phyloP scores from a whole-genome alignment of 1,140 invertebrate species.

The Melanaphis sacchari region DNA sequence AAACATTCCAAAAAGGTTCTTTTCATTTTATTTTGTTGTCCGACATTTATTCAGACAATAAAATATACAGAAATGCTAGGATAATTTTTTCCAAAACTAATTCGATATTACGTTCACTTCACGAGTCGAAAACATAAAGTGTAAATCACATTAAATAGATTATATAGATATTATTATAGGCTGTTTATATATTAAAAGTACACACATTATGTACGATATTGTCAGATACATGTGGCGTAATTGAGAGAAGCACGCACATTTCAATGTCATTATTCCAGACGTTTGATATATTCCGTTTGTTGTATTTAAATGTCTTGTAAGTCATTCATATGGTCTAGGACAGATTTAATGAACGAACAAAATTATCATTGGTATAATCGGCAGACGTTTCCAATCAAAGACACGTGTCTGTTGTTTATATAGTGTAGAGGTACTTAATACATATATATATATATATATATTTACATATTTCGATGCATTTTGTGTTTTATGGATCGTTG shows the following conservation, averaged over 20 bases:
- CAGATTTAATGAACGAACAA: background rate
- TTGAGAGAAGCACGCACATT: background rate
- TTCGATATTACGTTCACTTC: background rate
- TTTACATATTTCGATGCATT: background rate
- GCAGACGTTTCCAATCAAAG: background rate
- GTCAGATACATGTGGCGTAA: background rate
- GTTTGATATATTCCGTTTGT: background rate
- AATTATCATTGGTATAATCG: constrained; percentile 4
- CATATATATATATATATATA: background rate
- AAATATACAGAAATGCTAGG: background rate
- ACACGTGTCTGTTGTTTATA: background rate
- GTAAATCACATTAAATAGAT: background rate
- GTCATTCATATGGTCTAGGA: background rate
- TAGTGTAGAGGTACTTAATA: background rate
- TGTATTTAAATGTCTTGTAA: background rate
- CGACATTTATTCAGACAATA: background rate
- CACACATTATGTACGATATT: background rate
- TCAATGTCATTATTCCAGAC: background rate
- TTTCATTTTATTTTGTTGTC: background rate
- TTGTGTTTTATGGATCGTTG: background rate
- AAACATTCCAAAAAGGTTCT: background rate
- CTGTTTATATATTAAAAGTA: background rate
- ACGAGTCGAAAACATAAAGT: too few relatives aligned
- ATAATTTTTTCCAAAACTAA: background rate
- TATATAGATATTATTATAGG: background rate